These are phyloP conservation scores for Sporophila hypoxantha DNA, from an alignment of 2,113 vertebrate species.

Conservation along the genomic window DNA sequence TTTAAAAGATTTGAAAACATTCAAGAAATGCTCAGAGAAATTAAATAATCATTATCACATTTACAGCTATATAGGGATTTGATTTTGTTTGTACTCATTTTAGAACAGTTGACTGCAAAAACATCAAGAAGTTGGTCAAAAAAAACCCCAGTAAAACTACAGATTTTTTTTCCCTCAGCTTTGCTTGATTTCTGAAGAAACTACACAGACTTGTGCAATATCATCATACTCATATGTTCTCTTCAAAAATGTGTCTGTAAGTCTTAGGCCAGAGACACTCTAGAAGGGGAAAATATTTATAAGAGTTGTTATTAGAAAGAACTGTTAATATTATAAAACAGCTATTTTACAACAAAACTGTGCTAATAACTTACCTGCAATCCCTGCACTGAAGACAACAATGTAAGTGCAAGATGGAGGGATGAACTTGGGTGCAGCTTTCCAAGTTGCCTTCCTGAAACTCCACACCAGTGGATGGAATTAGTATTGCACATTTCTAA, in stretches of 20 bases:
- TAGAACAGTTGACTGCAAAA: conserved; percentile 7
- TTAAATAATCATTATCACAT: conserved; percentile 14
- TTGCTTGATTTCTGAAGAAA: conserved; percentile 81
- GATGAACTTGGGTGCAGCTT: conserved; percentile 89
- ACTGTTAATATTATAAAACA: background rate
- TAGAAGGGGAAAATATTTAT: conserved; percentile 54
- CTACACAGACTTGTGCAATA: conserved; percentile 94
- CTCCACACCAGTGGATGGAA: conserved; percentile 94
- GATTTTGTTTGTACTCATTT: background rate
- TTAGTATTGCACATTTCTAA: conserved; percentile 95
- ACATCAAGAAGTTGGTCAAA: conserved; percentile 60
- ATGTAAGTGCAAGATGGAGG: conserved; percentile 85
- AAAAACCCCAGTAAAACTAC: background rate
- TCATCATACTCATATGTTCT: conserved; percentile 97
- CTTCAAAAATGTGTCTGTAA: conserved; percentile 95
- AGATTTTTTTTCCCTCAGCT: conserved; percentile 60
- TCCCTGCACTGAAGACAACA: conserved; percentile 91
- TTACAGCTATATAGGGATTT: background rate
- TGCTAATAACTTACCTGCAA: conserved; percentile 77
- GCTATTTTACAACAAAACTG: background rate
- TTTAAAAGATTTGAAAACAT: conserved; percentile 25
- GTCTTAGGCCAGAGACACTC: conserved; percentile 92
- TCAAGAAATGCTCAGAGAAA: conserved; percentile 37
- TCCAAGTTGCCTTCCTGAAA: conserved; percentile 91
- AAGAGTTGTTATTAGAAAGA: conserved; percentile 3